Evolutionary conservation across 2,888 invertebrate genomes (phyloP), one percentile per base, ranked within the genome.

Genomic region (Orthosia gothica): DNA sequence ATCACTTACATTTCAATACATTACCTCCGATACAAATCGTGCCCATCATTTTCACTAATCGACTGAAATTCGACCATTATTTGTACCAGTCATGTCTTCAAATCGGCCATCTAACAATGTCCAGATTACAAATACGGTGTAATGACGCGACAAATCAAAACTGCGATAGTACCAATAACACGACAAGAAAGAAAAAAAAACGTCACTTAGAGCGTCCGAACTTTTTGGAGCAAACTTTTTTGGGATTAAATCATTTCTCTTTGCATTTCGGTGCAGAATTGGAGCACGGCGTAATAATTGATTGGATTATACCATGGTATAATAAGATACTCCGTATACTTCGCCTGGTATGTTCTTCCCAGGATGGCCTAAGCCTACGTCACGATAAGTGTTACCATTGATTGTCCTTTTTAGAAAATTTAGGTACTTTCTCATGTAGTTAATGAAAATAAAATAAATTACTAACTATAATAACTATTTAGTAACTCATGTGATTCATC

Each of bases 271-370:
- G 89, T 91, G 87, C 90, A 87, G 88, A 94, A 94, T 93, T 93
- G 93, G 91, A 90, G 87, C 93, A 92, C 93, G 92, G 87, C 90
- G 92, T 92, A 92, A 95, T 95, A 95, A 95, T 95, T 95, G 95
- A 95, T 95, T 93, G 94, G 93, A 94, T 95, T 95, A n/a, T n/a
- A n/a, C n/a, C n/a, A n/a, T n/a, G n/a, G n/a, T n/a, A n/a, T n/a
- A n/a, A n/a, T n/a, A n/a, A n/a, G n/a, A n/a, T n/a, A n/a, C n/a
- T n/a, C n/a, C n/a, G n/a, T n/a, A n/a, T n/a, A n/a, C n/a, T n/a
- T n/a, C n/a, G n/a, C n/a, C n/a, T n/a, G n/a, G n/a, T n/a, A n/a
- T n/a, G n/a, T n/a, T n/a, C n/a, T n/a, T n/a, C n/a, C n/a, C n/a
- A n/a, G n/a, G n/a, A n/a, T n/a, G n/a, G n/a, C n/a, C n/a, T n/a